Conservation (phyloP, 2,888 invertebrate genomes). For the Caenorhabditis becei region DNA sequence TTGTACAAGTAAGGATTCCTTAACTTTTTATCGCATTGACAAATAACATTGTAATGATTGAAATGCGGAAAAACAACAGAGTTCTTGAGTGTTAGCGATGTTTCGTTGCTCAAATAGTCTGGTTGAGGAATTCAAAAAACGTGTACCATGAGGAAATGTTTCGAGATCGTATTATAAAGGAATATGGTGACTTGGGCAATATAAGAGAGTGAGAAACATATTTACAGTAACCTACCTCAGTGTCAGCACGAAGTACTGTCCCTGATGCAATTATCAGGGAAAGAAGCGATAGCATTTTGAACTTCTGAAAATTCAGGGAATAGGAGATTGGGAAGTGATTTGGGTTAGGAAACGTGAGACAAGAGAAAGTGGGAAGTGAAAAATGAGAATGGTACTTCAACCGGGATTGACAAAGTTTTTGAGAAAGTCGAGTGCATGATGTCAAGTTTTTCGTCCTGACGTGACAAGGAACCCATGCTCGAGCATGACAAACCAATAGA, state of each 20-base stretch:
- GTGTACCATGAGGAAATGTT: background rate
- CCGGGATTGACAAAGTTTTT: background rate
- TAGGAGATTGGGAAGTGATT: too few species aligned
- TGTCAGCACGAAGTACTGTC: conserved; percentile 79
- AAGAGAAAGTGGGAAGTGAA: background rate
- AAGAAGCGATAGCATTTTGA: conserved; percentile 78
- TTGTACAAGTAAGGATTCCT: conserved; percentile 41
- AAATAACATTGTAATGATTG: conserved; percentile 41
- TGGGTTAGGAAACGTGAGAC: background rate
- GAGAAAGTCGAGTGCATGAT: conserved; percentile 3
- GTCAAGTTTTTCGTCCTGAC: conserved; percentile 5
- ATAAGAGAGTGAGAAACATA: background rate
- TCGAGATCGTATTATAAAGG: too few species aligned
- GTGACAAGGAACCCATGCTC: conserved; percentile 5
- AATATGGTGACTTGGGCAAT: too few species aligned
- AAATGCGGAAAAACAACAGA: conserved; percentile 11
- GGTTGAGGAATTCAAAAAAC: too few species aligned
- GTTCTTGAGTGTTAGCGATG: conserved; percentile 25
- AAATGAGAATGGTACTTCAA: background rate
- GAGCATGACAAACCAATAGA: background rate
- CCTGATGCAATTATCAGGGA: conserved; percentile 80
- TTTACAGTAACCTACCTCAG: conserved; percentile 68
- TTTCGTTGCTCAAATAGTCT: conserved; percentile 35
- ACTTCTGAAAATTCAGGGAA: background rate
- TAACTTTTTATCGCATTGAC: conserved; percentile 32